Percentiles rank a stretch among this genome's conserved stretches.
Conservation (phyloP, 2,113 vertebrate genomes). For the Sphyrna mokarran region DNA sequence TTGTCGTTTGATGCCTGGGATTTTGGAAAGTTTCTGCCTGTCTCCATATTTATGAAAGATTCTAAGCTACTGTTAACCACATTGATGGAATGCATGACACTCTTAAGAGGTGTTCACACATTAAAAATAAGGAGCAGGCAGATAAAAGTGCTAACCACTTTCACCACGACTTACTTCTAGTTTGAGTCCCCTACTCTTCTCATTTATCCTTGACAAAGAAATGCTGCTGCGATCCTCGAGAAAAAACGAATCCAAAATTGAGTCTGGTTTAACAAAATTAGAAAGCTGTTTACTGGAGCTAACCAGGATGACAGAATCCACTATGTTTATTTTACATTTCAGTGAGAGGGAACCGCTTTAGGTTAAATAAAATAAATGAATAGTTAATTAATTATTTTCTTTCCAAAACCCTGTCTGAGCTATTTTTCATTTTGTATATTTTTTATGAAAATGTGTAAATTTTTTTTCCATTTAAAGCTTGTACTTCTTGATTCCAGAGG, state of each 20-base stretch:
- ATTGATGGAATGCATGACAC: background rate
- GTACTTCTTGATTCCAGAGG: background rate
- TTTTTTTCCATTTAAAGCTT: background rate
- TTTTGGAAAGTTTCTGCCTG: background rate
- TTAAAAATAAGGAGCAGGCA: background rate
- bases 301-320: conserved; percentile 13
- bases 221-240: background rate
- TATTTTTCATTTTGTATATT: conserved; percentile 2
- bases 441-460: conserved; percentile 7
- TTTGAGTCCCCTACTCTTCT: background rate
- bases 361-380: conserved; percentile 32
- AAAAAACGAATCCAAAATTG: background rate
- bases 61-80: background rate
- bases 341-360: background rate
- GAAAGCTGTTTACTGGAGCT: background rate
- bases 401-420: background rate
- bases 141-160: background rate
- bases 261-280: background rate
- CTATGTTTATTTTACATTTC: conserved; percentile 22
- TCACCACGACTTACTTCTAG: background rate
- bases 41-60: background rate
- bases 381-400: conserved; percentile 28
- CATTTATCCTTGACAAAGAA: background rate
- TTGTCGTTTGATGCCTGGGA: background rate
- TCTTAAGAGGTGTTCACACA: background rate